Conservation (phyloP, 2,888 invertebrate genomes). For the Eupelmus urozonus region DNA sequence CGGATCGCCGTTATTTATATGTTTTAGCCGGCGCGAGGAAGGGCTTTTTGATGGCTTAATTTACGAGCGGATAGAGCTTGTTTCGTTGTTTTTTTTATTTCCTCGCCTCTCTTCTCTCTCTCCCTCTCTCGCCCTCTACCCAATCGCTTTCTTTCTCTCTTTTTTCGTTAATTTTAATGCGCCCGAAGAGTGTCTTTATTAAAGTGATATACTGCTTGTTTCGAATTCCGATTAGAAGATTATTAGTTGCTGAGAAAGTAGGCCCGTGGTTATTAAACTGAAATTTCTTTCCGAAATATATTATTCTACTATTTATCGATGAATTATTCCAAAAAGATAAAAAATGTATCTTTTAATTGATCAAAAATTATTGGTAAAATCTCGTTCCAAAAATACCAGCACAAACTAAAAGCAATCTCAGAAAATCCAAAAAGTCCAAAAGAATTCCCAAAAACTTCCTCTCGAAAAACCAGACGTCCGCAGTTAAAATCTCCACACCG, state of each 20-base stretch:
- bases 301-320: too few relatives aligned
- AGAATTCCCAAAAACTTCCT: not conserved
- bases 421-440: too few relatives aligned
- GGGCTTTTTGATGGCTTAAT: conserved; percentile 60
- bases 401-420: too few relatives aligned
- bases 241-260: not conserved
- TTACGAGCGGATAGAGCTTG: conserved; percentile 53
- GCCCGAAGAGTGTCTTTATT: conserved; percentile 51
- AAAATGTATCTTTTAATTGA: too few relatives aligned
- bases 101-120: not conserved
- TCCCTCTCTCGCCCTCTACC: conserved; percentile 3
- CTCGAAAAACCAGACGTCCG: not conserved
- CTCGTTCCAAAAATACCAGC: too few relatives aligned
- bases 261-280: too few relatives aligned
- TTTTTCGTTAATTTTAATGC: conserved; percentile 49
- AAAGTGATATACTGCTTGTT: conserved; percentile 46
- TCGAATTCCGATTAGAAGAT: conserved; percentile 37
- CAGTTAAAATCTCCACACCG: not conserved
- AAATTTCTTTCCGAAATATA: too few relatives aligned
- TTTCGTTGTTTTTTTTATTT: conserved; percentile 26
- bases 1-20: conserved; percentile 57
- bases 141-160: not conserved
- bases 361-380: too few relatives aligned
- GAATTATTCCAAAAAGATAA: too few relatives aligned
- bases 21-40: conserved; percentile 51